Conservation (phyloP, 2,797 vertebrate genomes). For the Taenioides sp. region DNA sequence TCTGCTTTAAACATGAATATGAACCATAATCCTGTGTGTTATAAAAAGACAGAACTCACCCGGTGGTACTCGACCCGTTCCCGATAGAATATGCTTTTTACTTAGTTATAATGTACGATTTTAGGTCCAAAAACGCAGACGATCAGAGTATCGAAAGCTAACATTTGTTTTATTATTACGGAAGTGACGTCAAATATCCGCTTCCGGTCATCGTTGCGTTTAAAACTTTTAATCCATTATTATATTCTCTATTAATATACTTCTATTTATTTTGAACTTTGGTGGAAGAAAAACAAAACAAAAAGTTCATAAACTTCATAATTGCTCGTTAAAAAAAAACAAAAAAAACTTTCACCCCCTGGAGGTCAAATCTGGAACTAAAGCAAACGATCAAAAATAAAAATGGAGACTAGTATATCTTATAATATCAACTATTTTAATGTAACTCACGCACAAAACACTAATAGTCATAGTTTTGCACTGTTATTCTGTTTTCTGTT, state of each 20-base stretch:
- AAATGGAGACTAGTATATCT: too few species aligned
- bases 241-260: too few species aligned
- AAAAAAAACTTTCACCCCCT: slow-evolving; percentile 10
- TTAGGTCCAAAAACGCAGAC: neutral
- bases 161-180: slow-evolving; percentile 49
- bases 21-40: accelerated
- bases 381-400: neutral
- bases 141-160: neutral
- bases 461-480: too few species aligned
- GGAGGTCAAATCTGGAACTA: neutral
- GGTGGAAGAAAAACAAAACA: too few species aligned
- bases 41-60: slow-evolving; percentile 26
- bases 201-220: neutral
- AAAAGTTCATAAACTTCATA: too few species aligned
- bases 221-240: too few species aligned
- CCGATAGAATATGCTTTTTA: neutral
- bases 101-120: neutral
- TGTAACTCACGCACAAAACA: too few species aligned
- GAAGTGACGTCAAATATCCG: slow-evolving; percentile 25
- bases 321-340: too few species aligned
- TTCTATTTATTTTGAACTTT: too few species aligned
- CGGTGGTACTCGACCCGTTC: neutral
- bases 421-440: too few species aligned
- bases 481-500: too few species aligned
- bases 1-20: neutral